phyloP scores from a whole-genome alignment of 2,797 vertebrate species.

The Aulostomus chinensis region DNA sequence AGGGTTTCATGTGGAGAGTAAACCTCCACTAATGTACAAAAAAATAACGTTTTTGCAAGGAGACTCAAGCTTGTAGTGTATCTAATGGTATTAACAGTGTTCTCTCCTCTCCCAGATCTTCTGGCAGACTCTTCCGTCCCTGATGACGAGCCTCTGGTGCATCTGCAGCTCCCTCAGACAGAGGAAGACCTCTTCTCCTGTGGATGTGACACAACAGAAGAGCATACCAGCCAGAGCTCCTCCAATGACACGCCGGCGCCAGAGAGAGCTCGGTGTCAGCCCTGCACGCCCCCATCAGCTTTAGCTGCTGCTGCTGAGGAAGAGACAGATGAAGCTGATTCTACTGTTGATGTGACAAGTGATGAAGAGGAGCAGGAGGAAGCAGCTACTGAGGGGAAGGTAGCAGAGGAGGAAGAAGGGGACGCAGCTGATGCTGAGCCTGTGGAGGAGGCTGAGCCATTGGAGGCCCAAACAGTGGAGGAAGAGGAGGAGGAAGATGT shows the following conservation, averaged over 20 bases:
- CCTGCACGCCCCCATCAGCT: slow-evolving; percentile 56
- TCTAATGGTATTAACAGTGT: no score
- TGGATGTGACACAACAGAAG: slow-evolving; percentile 69
- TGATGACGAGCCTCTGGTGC: slow-evolving; percentile 73
- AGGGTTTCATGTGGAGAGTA: no score
- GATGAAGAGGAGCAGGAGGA: slow-evolving; percentile 31
- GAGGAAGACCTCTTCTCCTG: slow-evolving; percentile 76
- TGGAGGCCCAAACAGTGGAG: background rate
- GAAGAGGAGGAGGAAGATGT: slow-evolving; percentile 28
- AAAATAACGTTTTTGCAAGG: no score
- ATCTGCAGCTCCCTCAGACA: slow-evolving; percentile 72
- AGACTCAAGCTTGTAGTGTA: no score
- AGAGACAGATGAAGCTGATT: slow-evolving; percentile 25
- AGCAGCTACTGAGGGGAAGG: slow-evolving; percentile 14
- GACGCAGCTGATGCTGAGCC: slow-evolving; percentile 1
- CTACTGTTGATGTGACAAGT: slow-evolving; percentile 14
- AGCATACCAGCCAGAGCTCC: slow-evolving; percentile 71
- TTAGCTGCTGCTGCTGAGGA: slow-evolving; percentile 27
- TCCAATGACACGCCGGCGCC: slow-evolving; percentile 84
- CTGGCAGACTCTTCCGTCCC: slow-evolving; percentile 56
- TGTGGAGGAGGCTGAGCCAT: no score
- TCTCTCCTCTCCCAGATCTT: slow-evolving; percentile 38
- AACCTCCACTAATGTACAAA: no score
- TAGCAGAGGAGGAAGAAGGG: slow-evolving; percentile 17
- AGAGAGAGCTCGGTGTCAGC: slow-evolving; percentile 72